These are phyloP conservation scores for Agrilus mali DNA, from an alignment of 2,888 invertebrate genomes.

Conservation along the genomic window DNA sequence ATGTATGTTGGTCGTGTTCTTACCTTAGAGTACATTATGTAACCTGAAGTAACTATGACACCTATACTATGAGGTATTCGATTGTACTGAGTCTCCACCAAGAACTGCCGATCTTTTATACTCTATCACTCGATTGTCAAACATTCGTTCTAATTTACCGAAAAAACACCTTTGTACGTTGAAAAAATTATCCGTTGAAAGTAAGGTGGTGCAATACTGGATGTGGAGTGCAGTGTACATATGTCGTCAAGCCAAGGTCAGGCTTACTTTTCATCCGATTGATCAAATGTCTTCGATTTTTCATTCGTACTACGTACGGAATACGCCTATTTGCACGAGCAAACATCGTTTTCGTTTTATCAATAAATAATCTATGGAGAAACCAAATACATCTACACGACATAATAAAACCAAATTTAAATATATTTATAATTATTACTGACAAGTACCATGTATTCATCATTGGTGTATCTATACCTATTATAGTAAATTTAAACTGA, in stretches of 20 bases:
- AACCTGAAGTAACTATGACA: slow-evolving; percentile 16
- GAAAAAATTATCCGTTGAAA: slow-evolving; percentile 10
- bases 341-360: no score
- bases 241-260: slow-evolving; percentile 10
- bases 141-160: slow-evolving; percentile 18
- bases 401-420: no score
- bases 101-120: slow-evolving; percentile 22
- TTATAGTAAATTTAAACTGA: no score
- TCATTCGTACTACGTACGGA: no score
- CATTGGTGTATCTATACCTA: no score
- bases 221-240: slow-evolving; percentile 5
- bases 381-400: no score
- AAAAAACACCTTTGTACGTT: slow-evolving; percentile 12
- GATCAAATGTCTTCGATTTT: no score
- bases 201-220: slow-evolving; percentile 6
- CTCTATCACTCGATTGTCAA: slow-evolving; percentile 12
- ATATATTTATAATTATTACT: no score
- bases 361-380: no score
- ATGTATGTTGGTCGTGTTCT: slow-evolving; percentile 3
- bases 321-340: no score
- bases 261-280: not conserved
- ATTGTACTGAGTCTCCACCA: slow-evolving; percentile 20
- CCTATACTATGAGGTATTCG: slow-evolving; percentile 15
- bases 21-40: slow-evolving; percentile 24
- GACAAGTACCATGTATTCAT: no score